Base-by-base conservation (phyloP, 64 coral and sea anemone genomes). In the Acropora yongei region DNA sequence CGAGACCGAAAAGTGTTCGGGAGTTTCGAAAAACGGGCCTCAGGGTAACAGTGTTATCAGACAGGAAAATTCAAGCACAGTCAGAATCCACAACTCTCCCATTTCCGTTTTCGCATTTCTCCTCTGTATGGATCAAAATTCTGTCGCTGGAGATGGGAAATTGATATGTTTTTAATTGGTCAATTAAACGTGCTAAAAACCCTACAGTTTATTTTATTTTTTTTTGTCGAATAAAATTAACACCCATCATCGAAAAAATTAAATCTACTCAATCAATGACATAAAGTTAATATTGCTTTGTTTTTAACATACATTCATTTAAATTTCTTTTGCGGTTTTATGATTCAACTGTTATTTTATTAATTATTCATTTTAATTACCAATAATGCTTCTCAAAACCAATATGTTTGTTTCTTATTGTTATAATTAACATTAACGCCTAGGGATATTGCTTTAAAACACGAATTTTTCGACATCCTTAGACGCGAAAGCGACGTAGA, bases 291-390 rank as follows among this genome's bases (percentile, higher is more conserved):
- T 5, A 55, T 55, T 55, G 6, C 51, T 78, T 14, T 0, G 16
- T 78, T 48, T 47, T 47, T 1, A 76, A 48, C 2, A 11, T 2
- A 49, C 4, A 2, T 48, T 85, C 7, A 85, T 85, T 10, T 85
- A 0, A 16, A 5, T 48, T 85, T 19, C 72, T 46, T 14, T 19
- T 85, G 82, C 44, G 82, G 82, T 85, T 85, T 83, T 49, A 49
- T 4, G 48, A 11, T 68, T 44, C 48, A 68, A 48, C 63, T 85
- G 0, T 11, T 30, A 1, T 18, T 4, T 3, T 69, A 47, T 85
- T 17, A 72, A 85, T 85, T 71, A 71, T 85, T 44, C 61, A 85
- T 71, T 49, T 47, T 72, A 72, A 85, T 49, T 49, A n/a, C 43
- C 18, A 48, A 42, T 16, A 3, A 14, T 47, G 3, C 18, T 19